Percentiles rank a stretch among this genome's conserved stretches.
These are phyloP conservation scores for Erpornis zantholeuca DNA, from an alignment of 2,113 vertebrate genomes.

Conservation along the genomic window DNA sequence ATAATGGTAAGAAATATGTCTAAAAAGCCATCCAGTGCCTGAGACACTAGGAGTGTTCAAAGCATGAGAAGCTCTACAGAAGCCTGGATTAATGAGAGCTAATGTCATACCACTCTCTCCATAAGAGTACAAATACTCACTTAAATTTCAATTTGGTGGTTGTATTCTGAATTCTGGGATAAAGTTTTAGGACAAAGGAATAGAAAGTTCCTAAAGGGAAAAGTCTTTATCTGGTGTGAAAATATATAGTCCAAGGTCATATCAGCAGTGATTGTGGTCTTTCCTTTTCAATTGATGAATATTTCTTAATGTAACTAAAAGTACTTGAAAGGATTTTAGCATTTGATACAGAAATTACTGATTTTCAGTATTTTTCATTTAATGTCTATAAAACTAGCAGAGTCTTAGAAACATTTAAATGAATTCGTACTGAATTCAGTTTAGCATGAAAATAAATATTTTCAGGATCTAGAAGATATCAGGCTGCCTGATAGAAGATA, in stretches of 20 bases:
- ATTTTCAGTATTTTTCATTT: neutral
- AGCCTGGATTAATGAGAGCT: neutral
- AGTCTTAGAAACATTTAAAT: neutral
- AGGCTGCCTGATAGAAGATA: neutral
- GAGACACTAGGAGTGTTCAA: neutral
- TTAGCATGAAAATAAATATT: neutral
- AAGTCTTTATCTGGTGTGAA: neutral
- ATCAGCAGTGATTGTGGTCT: neutral
- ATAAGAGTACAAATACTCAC: neutral
- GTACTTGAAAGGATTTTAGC: neutral
- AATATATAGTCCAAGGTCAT: neutral
- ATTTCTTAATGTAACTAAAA: neutral
- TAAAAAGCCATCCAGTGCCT: neutral
- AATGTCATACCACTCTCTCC: neutral
- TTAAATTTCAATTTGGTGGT: neutral
- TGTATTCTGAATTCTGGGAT: neutral
- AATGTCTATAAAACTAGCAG: neutral
- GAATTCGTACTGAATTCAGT: neutral
- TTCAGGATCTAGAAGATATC: neutral
- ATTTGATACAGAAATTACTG: neutral
- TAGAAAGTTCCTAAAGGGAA: neutral
- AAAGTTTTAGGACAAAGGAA: neutral
- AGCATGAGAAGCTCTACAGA: neutral
- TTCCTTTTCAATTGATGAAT: neutral
- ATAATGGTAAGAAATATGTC: neutral